A percentile compares a stretch with the other conserved stretches of the same genome.
Evolutionary conservation across 2,888 invertebrate genomes (phyloP).

Genomic region (Apodemia mormo): DNA sequence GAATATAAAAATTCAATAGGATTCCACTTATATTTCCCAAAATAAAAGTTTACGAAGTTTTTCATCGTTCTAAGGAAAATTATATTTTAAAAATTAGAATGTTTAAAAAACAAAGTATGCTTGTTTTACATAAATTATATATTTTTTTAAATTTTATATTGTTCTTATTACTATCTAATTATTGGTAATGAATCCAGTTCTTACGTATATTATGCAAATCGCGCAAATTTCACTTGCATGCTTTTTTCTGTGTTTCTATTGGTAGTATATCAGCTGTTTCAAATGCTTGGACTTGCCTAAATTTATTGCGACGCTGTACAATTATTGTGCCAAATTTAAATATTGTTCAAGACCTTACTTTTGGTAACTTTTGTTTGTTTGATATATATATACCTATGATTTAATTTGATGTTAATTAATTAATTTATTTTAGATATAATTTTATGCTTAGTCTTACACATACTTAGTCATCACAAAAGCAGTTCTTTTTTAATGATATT

Average conservation of each 20-base stretch:
- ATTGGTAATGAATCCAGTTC: not conserved
- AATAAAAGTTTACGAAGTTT: not conserved
- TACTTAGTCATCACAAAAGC: no score
- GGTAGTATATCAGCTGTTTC: not conserved
- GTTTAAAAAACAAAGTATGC: not conserved
- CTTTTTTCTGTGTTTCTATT: not conserved
- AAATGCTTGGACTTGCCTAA: not conserved
- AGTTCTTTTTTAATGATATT: no score
- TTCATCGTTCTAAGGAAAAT: not conserved
- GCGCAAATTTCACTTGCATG: not conserved
- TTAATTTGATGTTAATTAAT: no score
- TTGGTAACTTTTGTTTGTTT: no score
- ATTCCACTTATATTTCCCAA: not conserved
- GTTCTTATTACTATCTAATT: not conserved
- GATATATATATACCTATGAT: no score
- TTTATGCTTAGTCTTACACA: no score
- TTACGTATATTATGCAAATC: conserved; percentile 8
- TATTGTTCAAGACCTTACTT: not conserved
- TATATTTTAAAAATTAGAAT: no score
- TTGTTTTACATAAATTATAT: not conserved
- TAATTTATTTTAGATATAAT: no score
- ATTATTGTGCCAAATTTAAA: not conserved
- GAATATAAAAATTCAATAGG: not conserved
- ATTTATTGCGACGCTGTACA: not conserved
- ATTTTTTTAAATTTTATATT: not conserved